phyloP scores from a whole-genome alignment of 1,140 invertebrate genomes.

The Dreissena polymorpha region DNA sequence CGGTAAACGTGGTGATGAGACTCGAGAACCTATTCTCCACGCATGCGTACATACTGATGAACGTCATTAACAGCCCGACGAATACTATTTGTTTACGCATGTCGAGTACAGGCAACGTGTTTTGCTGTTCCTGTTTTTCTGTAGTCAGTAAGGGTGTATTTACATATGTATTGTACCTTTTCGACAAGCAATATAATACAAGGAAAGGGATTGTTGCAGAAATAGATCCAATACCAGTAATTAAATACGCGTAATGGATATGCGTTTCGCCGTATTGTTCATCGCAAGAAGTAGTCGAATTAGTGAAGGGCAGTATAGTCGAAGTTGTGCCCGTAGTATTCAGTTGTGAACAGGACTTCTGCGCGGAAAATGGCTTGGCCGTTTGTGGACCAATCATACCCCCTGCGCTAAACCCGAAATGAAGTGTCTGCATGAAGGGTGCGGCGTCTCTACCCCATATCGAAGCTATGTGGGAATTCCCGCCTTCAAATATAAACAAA shows the following conservation, averaged over 20 bases:
- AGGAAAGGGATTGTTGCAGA: slow-evolving; percentile 41
- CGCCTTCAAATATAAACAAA: slow-evolving; percentile 21
- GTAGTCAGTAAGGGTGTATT: neutral
- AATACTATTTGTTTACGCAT: neutral
- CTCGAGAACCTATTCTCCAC: slow-evolving; percentile 58
- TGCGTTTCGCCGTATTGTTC: slow-evolving; percentile 39
- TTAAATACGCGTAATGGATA: slow-evolving; percentile 37
- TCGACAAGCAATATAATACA: slow-evolving; percentile 6
- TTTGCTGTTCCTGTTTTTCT: neutral
- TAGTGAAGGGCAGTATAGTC: neutral
- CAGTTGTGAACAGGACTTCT: slow-evolving; percentile 6
- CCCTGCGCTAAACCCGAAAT: slow-evolving; percentile 52
- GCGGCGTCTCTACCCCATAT: slow-evolving; percentile 79
- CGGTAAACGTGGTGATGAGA: slow-evolving; percentile 60
- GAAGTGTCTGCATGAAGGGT: slow-evolving; percentile 54
- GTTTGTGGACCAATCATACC: slow-evolving; percentile 52
- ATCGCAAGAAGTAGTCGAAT: neutral
- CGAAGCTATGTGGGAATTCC: slow-evolving; percentile 78
- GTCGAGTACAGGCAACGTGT: neutral
- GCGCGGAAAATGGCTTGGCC: slow-evolving; percentile 50
- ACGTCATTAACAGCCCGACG: slow-evolving; percentile 13
- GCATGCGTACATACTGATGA: slow-evolving; percentile 57
- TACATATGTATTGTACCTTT: slow-evolving; percentile 21
- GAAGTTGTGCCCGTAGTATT: neutral
- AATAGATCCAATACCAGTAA: slow-evolving; percentile 1